Base-by-base conservation (phyloP, 2,113 vertebrate species). In the Chloroceryle aenea region DNA sequence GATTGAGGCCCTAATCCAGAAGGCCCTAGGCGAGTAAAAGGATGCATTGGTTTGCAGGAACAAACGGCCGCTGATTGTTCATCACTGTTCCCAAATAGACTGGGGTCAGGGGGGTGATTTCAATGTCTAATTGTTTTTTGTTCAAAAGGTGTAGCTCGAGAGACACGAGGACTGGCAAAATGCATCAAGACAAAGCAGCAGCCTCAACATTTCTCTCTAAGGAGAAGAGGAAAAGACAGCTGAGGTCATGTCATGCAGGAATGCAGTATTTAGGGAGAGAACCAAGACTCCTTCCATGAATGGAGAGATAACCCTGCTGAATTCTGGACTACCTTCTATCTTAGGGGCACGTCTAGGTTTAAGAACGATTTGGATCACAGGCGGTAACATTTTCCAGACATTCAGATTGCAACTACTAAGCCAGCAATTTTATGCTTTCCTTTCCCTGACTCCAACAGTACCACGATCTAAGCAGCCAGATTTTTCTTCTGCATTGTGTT, bases 401-500 rank as follows among this genome's bases (percentile, higher is more conserved):
- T 95, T 92, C 88, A 84, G 75, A 90, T 81, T 94, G 93, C 79
- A 92, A 52, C 79, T 63, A 90, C 90, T 90, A 92, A 75, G 89
- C 93, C 92, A 97, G 92, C 72, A 90, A 96, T 95, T 97, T 94
- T 94, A 94, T 94, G 93, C 93, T 91, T 95, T 90, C 88, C 87
- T 67, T 91, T 96, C 92, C 83, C 93, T 50, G 72, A 96, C 69
- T 97, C 90, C 73, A 96, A 94, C 68, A 90, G 90, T 68, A 94
- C 86, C 1, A 5, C 4, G 40, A 75, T 82, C 82, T 64, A 93
- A 93, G 96, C 95, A 96, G 96, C 88, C 96, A 97, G 96, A 93
- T 96, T 96, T 96, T 95, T 95, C 95, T 95, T 94, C 77, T 96
- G 90, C 96, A 95, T 95, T 96, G 85, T 96, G 92, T 94, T 95